These are phyloP conservation scores for Drosophila ogumai DNA, from an alignment of 1,140 invertebrate genomes.

Conservation along the genomic window DNA sequence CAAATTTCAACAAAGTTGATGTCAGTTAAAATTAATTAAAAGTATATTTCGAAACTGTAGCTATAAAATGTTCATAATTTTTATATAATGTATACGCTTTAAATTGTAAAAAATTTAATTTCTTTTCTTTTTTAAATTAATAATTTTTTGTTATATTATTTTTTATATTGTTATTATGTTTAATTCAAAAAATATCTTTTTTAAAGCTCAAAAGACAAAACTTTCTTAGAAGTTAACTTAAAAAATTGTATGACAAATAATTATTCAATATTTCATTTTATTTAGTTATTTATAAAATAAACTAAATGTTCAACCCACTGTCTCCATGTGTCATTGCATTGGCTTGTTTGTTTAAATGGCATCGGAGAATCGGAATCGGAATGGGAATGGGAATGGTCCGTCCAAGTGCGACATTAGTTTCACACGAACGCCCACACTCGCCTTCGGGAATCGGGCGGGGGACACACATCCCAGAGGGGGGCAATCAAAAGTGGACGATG, in stretches of 20 bases:
- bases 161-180: no score
- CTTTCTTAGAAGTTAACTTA: no score
- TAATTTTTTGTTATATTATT: no score
- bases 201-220: no score
- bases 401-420: constrained; percentile 67
- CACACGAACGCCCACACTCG: constrained; percentile 77
- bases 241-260: no score
- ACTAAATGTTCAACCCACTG: constrained; percentile 16
- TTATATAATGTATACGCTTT: no score
- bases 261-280: neutral
- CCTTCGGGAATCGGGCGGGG: constrained; percentile 4
- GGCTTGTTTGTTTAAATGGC: constrained; percentile 71
- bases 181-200: no score
- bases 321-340: constrained; percentile 57
- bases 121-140: no score
- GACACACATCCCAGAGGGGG: constrained; percentile 19
- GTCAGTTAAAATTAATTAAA: no score
- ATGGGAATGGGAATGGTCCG: constrained; percentile 26
- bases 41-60: neutral
- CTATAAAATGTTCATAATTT: no score
- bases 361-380: constrained; percentile 16
- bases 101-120: neutral
- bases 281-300: neutral
- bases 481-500: constrained; percentile 58
- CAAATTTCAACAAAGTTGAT: neutral